Conservation (phyloP, 2,888 invertebrate species). For the Nezara viridula region DNA sequence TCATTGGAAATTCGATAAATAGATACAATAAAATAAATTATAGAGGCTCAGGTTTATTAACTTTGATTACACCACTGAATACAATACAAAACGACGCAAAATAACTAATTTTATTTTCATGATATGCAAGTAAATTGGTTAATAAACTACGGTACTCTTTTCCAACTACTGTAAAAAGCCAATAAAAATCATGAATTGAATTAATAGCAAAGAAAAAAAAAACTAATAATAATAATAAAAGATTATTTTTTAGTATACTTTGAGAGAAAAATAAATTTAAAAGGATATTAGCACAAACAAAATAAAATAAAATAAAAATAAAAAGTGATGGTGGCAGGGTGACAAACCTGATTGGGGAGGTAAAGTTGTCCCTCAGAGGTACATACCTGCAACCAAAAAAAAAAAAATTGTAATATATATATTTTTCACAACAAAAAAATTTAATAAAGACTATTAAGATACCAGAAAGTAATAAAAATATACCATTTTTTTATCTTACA, state of each 20-base stretch:
- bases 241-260: neutral
- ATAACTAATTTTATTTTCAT: neutral
- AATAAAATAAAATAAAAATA: slow-evolving; percentile 5
- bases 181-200: neutral
- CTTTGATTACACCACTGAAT: neutral
- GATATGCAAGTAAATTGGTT: neutral
- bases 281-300: slow-evolving; percentile 12
- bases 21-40: neutral
- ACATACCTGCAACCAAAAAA: slow-evolving; percentile 52
- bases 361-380: slow-evolving; percentile 59
- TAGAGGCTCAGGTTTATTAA: neutral
- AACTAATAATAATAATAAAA: neutral
- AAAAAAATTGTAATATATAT: neutral
- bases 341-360: slow-evolving; percentile 58
- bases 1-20: neutral
- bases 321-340: slow-evolving; percentile 53
- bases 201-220: neutral
- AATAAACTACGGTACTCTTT: neutral
- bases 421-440: neutral
- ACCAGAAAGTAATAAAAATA: too few species aligned
- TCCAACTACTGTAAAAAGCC: neutral
- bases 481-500: too few species aligned
- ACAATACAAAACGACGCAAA: too few species aligned
- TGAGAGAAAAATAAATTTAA: slow-evolving; percentile 1
- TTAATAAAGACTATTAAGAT: neutral